Base-by-base conservation (phyloP, 2,797 vertebrate species). In the Crenichthys baileyi region DNA sequence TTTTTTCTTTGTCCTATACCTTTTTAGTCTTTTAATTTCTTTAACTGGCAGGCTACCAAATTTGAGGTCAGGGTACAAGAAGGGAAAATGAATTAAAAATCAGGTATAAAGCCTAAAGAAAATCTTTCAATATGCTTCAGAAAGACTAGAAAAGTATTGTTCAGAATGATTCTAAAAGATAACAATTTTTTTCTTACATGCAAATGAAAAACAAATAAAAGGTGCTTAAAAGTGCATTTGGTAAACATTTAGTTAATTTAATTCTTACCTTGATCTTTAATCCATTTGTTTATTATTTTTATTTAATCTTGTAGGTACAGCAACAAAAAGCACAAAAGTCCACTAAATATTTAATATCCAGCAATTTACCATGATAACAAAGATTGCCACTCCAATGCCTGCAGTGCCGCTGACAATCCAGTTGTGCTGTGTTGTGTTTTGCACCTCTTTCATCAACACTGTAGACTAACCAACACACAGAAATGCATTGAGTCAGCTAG, bases 361-460 rank as follows among this genome's bases (percentile, higher is more conserved):
- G 0, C 6, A n/a, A 76, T 83, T 92, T 92, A 94, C 94, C 94
- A 94, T 94, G 78, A 90, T 63, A 26, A 92, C 87, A 80, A 88
- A 90, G 86, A 95, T 91, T 86, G 88, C 86, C 70, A 93, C 82
- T 13, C 94, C 94, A 1, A 90, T 67, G 76, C 89, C 92, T 78
- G 31, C 88, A 15, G 92, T 94, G 79, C 87, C 90, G 36, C 91
- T 82, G 76, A 94, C 67, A 29, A 93, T 90, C 94, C 94, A 94
- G 44, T 86, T 88, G 89, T 94, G 83, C 76, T 92, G 80, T 65
- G 80, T 86, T 60, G 91, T 90, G 84, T 93, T 87, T 13, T 88
- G 80, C 77, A 94, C 85, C 68, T 95, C 93, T 82, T 77, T 90
- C 93, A 93, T 93, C 88, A 94, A 71, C 85, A 90, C 58, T 78